Evolutionary conservation across 2,888 invertebrate species (phyloP).

Genomic region (Stenoptilia bipunctidactyla): DNA sequence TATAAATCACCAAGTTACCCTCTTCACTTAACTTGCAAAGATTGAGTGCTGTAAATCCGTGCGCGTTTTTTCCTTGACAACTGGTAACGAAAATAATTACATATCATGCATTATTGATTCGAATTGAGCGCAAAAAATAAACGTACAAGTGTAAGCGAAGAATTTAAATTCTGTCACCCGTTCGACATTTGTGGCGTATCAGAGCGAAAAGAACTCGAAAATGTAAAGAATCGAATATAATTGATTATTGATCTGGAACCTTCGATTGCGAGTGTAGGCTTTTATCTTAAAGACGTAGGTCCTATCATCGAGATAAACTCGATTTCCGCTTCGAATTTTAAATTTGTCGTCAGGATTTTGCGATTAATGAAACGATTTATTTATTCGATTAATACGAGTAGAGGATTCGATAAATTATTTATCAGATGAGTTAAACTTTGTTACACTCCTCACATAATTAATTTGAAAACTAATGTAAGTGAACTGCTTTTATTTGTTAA

Average conservation of each 20-base stretch:
- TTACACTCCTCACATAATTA: no score
- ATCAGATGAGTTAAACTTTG: no score
- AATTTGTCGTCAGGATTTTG: no score
- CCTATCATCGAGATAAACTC: no score
- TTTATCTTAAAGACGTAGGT: no score
- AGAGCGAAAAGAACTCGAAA: slow-evolving; percentile 39
- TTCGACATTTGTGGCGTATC: slow-evolving; percentile 59
- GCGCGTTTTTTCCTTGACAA: slow-evolving; percentile 32
- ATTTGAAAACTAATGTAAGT: no score
- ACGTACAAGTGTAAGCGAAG: slow-evolving; percentile 63
- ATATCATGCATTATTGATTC: slow-evolving; percentile 63
- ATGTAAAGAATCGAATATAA: slow-evolving; percentile 54
- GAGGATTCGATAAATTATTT: no score
- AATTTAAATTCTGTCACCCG: slow-evolving; percentile 69
- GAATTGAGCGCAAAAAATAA: slow-evolving; percentile 36
- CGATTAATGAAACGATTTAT: no score
- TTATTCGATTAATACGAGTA: no score
- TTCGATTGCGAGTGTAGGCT: neutral
- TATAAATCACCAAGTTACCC: no score
- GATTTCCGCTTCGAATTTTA: no score
- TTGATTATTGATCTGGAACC: slow-evolving; percentile 25
- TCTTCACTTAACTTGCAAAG: slow-evolving; percentile 25
- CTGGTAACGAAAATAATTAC: slow-evolving; percentile 56
- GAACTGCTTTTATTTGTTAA: no score
- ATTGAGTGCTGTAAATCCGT: slow-evolving; percentile 35